Percentiles rank a stretch among this genome's conserved stretches.
Evolutionary conservation across 2,888 invertebrate species (phyloP).

Genomic region (Megastigmus dorsalis): DNA sequence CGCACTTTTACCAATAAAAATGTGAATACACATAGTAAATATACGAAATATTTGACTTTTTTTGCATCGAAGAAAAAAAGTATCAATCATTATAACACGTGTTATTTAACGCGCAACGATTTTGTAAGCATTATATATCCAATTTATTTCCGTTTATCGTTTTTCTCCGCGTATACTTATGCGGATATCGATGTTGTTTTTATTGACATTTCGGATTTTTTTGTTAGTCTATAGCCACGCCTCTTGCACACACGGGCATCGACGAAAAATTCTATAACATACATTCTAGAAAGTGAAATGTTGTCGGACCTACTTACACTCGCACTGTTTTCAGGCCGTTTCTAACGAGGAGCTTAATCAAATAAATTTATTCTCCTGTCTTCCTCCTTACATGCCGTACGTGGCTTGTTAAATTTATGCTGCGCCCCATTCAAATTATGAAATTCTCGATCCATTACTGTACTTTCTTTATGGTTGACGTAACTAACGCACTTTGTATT

Average conservation of each 20-base stretch:
- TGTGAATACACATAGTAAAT: too few species aligned
- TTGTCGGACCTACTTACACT: background rate
- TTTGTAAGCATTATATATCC: background rate
- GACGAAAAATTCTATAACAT: slow-evolving; percentile 10
- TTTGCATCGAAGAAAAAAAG: too few species aligned
- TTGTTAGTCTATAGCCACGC: background rate
- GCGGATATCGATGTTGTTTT: background rate
- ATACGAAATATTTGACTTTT: too few species aligned
- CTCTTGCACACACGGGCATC: background rate
- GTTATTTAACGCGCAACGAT: too few species aligned
- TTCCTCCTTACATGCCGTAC: background rate
- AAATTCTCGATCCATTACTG: too few species aligned
- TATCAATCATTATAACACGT: too few species aligned
- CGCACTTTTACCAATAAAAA: too few species aligned
- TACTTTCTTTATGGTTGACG: too few species aligned
- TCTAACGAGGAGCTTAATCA: background rate
- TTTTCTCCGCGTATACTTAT: background rate
- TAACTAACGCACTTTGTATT: too few species aligned
- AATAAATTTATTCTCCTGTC: slow-evolving; percentile 26
- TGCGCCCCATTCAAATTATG: slow-evolving; percentile 15
- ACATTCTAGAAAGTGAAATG: slow-evolving; percentile 13
- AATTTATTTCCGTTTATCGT: background rate
- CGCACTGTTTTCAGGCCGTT: background rate
- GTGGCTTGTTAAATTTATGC: slow-evolving; percentile 10
- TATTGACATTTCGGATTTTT: background rate